Percentiles rank a stretch among this genome's conserved stretches.
phyloP scores from a whole-genome alignment of 37 sponge, comb jelly and placozoan species.

The Bolinopsis microptera region DNA sequence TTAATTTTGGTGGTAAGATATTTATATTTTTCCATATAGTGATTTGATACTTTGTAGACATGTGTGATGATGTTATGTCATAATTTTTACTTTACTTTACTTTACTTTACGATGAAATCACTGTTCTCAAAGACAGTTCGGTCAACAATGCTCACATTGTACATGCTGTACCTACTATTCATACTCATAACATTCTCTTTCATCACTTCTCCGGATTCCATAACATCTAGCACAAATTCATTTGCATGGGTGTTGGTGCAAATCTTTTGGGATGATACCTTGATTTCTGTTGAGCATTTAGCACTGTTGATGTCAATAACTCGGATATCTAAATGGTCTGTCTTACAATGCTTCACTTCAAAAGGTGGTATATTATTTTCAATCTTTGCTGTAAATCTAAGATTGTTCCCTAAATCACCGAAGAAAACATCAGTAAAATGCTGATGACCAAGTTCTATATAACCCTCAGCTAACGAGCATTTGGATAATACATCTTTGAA shows the following conservation, averaged over 20 bases:
- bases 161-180: not conserved
- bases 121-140: not conserved
- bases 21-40: too few relatives aligned
- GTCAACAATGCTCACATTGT: not conserved
- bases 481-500: not conserved
- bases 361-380: too few relatives aligned
- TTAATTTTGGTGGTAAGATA: too few relatives aligned
- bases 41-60: too few relatives aligned
- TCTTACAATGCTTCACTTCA: not conserved
- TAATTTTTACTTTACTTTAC: too few relatives aligned
- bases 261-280: not conserved
- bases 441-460: not conserved
- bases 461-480: not conserved
- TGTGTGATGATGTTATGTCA: too few relatives aligned
- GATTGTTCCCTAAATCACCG: not conserved
- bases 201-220: not conserved
- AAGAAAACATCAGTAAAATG: not conserved
- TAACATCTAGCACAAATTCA: not conserved
- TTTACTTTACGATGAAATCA: not conserved
- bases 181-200: not conserved
- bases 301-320: not conserved
- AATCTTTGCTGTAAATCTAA: not conserved
- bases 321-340: not conserved
- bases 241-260: not conserved
- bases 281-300: not conserved